These are phyloP conservation scores for Noctuana brunneofusca DNA, from an alignment of 2,888 invertebrate species.

Conservation along the genomic window DNA sequence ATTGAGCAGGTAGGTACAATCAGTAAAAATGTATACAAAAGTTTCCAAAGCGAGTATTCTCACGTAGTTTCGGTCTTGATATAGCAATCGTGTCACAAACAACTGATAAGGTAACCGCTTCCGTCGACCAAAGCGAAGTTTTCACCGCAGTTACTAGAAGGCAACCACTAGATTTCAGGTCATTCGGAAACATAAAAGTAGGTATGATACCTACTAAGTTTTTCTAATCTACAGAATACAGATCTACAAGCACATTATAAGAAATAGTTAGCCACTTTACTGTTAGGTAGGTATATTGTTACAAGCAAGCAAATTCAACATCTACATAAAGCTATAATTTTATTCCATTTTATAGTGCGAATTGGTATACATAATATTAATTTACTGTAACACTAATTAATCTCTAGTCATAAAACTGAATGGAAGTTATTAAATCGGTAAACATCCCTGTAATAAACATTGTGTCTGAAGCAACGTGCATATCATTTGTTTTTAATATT, in stretches of 20 bases:
- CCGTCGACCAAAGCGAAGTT: slow-evolving; percentile 58
- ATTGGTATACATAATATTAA: too few relatives aligned
- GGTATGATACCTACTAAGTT: not conserved
- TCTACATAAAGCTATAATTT: not conserved
- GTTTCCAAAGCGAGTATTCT: slow-evolving; percentile 44
- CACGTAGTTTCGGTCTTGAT: slow-evolving; percentile 57
- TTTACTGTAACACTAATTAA: slow-evolving; percentile 1
- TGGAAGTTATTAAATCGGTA: slow-evolving; percentile 1
- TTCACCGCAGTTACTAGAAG: slow-evolving; percentile 49
- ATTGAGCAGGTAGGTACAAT: not conserved
- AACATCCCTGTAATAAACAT: slow-evolving; percentile 17
- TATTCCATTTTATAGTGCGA: not conserved
- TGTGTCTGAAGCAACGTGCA: not conserved
- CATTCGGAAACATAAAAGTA: not conserved
- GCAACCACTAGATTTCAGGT: not conserved
- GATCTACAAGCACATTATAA: not conserved
- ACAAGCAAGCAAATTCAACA: not conserved
- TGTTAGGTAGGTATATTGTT: not conserved
- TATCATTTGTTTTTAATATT: not conserved
- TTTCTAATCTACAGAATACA: not conserved
- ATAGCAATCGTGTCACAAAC: slow-evolving; percentile 62
- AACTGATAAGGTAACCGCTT: slow-evolving; percentile 72
- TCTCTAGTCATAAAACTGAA: not conserved
- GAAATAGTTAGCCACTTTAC: not conserved
- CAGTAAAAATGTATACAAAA: slow-evolving; percentile 4